Evolutionary conservation across 1,140 invertebrate species (phyloP).

Genomic region (Heliconius hermathena): DNA sequence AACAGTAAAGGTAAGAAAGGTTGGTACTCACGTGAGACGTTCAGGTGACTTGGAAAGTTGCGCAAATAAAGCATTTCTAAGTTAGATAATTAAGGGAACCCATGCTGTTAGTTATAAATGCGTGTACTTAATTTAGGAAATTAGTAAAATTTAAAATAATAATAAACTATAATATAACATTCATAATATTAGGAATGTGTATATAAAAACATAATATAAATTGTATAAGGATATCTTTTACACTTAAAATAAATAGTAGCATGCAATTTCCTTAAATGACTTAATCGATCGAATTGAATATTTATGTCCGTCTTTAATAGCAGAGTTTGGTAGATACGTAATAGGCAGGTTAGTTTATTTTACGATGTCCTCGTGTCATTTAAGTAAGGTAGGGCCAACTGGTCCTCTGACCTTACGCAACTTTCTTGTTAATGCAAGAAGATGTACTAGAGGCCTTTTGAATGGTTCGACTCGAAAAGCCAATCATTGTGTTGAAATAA

Average conservation of each 20-base stretch:
- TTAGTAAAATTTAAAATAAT: constrained; percentile 15
- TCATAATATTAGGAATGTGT: not conserved
- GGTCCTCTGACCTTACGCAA: constrained; percentile 65
- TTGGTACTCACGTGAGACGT: constrained; percentile 39
- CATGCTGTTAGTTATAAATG: constrained; percentile 32
- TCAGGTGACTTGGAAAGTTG: constrained; percentile 27
- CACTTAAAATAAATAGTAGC: not conserved
- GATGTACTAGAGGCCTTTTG: constrained; percentile 65
- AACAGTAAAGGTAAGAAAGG: constrained; percentile 26
- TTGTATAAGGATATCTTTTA: not conserved
- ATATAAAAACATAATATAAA: not conserved
- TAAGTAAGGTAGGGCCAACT: constrained; percentile 65
- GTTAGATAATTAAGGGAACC: constrained; percentile 33
- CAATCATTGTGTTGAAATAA: constrained; percentile 60
- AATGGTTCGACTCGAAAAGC: constrained; percentile 55
- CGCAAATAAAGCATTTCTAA: constrained; percentile 35
- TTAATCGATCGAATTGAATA: constrained; percentile 37
- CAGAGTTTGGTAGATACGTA: constrained; percentile 38
- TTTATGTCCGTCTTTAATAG: constrained; percentile 36
- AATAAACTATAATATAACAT: not conserved
- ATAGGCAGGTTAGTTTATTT: constrained; percentile 51
- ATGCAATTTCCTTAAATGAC: constrained; percentile 32
- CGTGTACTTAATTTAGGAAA: constrained; percentile 25
- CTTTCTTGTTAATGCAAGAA: constrained; percentile 63
- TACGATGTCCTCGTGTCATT: constrained; percentile 61